Conservation (phyloP, 2,888 invertebrate genomes). For the Drosophila ustulata region DNA sequence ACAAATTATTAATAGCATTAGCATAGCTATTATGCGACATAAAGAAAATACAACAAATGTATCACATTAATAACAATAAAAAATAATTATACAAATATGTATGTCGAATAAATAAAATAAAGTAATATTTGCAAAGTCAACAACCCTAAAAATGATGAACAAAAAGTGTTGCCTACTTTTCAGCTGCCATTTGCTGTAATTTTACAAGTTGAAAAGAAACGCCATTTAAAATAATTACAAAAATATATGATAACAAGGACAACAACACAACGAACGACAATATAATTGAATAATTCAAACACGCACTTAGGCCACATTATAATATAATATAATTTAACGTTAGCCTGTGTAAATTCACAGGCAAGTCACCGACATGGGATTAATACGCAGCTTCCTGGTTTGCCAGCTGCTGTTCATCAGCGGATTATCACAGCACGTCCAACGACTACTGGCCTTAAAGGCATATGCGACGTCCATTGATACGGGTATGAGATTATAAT, state of each 20-base stretch:
- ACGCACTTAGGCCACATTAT: constrained; percentile 65
- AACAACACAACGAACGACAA: constrained; percentile 34
- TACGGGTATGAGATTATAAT: constrained; percentile 46
- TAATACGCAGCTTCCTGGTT: constrained; percentile 79
- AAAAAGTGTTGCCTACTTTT: constrained; percentile 56
- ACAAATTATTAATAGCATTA: constrained; percentile 1
- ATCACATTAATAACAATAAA: neutral
- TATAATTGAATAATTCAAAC: constrained; percentile 74
- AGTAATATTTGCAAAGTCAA: neutral
- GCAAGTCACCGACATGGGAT: constrained; percentile 80
- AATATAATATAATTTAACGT: constrained; percentile 56
- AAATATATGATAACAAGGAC: constrained; percentile 25
- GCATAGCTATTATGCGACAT: neutral
- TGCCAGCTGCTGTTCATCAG: constrained; percentile 81
- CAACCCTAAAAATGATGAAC: neutral
- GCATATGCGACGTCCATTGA: constrained; percentile 31
- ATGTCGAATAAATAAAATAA: neutral
- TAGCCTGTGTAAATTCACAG: constrained; percentile 35
- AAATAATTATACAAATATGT: neutral
- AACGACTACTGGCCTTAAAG: constrained; percentile 38
- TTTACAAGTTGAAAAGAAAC: constrained; percentile 17
- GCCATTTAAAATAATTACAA: constrained; percentile 71
- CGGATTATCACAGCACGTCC: constrained; percentile 80
- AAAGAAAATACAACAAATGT: neutral
- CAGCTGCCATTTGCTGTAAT: constrained; percentile 33